phyloP scores from a whole-genome alignment of 2,888 invertebrate species.

The Cheilosia soror region DNA sequence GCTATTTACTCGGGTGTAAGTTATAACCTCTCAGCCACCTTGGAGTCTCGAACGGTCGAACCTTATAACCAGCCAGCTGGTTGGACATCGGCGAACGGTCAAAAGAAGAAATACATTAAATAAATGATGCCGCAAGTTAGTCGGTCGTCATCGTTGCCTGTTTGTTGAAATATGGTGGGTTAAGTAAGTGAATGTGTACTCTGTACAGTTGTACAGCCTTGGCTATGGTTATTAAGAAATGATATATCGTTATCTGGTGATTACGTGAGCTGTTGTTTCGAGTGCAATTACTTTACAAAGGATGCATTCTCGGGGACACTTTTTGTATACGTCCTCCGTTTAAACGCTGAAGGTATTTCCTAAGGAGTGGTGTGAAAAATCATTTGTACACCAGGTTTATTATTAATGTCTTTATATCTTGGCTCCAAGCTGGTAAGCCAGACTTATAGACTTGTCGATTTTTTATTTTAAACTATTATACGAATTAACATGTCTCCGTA shows the following conservation, averaged over 20 bases:
- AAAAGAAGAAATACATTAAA: conserved; percentile 59
- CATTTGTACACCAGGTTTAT: no score
- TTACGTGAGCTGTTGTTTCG: conserved; percentile 55
- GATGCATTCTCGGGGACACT: conserved; percentile 28
- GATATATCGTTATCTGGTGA: conserved; percentile 54
- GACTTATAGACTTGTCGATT: no score
- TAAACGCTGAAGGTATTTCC: not conserved
- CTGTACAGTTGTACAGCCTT: not conserved
- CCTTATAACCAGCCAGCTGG: conserved; percentile 34
- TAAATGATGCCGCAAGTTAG: conserved; percentile 70
- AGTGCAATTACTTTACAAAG: conserved; percentile 55
- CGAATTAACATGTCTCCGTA: no score
- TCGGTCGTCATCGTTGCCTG: conserved; percentile 44
- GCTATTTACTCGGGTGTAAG: conserved; percentile 66
- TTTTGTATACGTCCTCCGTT: not conserved
- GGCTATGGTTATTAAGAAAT: conserved; percentile 56
- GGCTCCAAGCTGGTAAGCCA: no score
- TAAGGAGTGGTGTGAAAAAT: no score
- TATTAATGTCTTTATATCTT: no score
- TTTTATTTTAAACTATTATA: no score
- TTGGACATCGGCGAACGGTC: conserved; percentile 27
- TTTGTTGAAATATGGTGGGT: conserved; percentile 60
- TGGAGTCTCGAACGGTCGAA: conserved; percentile 2
- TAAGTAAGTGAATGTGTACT: not conserved
- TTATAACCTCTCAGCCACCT: conserved; percentile 67